phyloP scores from a whole-genome alignment of 2,113 vertebrate genomes.

The Pluvianellus socialis region DNA sequence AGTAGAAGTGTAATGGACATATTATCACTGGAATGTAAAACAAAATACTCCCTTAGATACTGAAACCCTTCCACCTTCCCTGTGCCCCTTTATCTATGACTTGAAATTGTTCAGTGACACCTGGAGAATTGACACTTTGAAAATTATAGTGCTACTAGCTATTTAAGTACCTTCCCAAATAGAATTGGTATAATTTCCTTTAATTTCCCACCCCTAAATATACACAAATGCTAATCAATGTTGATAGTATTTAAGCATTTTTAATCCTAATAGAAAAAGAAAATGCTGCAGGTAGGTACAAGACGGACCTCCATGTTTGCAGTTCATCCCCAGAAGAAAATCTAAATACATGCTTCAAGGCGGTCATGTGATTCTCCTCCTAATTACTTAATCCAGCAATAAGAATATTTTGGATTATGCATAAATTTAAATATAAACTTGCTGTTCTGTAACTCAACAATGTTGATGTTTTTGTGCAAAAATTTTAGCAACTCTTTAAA shows the following conservation, averaged over 20 bases:
- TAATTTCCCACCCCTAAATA: not conserved
- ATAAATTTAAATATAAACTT: not conserved
- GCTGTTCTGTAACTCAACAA: not conserved
- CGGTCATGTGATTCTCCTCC: not conserved
- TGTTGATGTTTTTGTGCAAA: not conserved
- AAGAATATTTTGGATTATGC: not conserved
- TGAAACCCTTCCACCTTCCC: not conserved
- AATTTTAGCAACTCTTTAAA: not conserved
- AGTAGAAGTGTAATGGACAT: not conserved
- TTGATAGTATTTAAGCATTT: not conserved
- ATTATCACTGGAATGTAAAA: not conserved
- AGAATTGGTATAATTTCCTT: not conserved
- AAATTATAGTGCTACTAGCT: not conserved
- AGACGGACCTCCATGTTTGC: not conserved
- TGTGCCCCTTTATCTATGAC: not conserved
- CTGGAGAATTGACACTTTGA: not conserved
- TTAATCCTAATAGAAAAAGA: slow-evolving; percentile 32
- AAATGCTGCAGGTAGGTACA: not conserved
- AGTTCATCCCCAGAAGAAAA: not conserved
- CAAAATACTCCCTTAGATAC: not conserved
- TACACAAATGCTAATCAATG: not conserved
- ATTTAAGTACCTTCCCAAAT: not conserved
- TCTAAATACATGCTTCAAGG: slow-evolving; percentile 15
- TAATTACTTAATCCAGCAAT: slow-evolving; percentile 17
- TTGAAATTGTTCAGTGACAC: not conserved